Conservation (phyloP, 2,888 invertebrate species). For the Ametastegia equiseti region DNA sequence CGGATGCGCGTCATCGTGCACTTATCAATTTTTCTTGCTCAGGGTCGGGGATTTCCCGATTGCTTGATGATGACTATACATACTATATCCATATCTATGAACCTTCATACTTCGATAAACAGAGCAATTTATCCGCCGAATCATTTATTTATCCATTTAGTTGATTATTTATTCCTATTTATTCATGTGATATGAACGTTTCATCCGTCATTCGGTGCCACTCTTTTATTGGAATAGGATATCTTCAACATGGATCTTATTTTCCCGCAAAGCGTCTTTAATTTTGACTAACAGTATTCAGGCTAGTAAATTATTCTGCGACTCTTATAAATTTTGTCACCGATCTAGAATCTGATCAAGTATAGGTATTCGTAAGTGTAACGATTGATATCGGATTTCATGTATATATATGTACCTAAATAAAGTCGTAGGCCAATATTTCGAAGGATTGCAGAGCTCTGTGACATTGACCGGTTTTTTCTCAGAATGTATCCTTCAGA, state of each 20-base stretch:
- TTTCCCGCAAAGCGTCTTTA: too few species aligned
- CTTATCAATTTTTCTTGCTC: background rate
- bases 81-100: background rate
- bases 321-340: background rate
- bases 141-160: background rate
- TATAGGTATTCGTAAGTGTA: too few species aligned
- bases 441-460: background rate
- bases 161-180: too few species aligned
- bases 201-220: too few species aligned
- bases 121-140: too few species aligned
- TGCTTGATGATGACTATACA: background rate
- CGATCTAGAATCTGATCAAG: too few species aligned
- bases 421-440: background rate
- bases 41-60: background rate
- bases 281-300: too few species aligned
- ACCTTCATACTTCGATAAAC: background rate
- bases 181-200: too few species aligned
- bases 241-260: too few species aligned
- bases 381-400: background rate
- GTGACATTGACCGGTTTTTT: constrained; percentile 2
- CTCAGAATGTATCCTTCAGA: background rate
- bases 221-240: too few species aligned
- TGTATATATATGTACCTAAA: background rate
- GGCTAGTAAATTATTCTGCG: background rate
- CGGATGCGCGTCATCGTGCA: background rate